These are phyloP conservation scores for Nephila pilipes DNA, from an alignment of 1,140 invertebrate species.

Conservation along the genomic window DNA sequence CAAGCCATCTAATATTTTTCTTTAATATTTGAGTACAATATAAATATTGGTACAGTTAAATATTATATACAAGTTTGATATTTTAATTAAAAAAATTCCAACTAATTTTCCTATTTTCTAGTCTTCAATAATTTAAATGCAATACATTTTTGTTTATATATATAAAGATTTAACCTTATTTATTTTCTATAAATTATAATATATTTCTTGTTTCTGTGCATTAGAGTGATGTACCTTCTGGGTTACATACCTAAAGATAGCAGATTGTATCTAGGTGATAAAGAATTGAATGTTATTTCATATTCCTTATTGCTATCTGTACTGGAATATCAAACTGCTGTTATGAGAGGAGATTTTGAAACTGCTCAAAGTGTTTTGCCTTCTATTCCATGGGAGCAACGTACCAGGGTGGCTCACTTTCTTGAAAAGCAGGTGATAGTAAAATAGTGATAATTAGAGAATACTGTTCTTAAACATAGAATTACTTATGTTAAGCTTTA, in stretches of 20 bases:
- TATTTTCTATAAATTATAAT: not conserved
- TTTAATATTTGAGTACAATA: too few relatives aligned
- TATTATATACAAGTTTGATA: too few relatives aligned
- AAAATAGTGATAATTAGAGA: not conserved
- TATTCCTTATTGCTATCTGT: constrained; percentile 92
- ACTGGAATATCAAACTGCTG: constrained; percentile 99
- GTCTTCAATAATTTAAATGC: too few relatives aligned
- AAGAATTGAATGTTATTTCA: constrained; percentile 97
- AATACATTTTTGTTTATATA: too few relatives aligned
- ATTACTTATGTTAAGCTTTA: not conserved
- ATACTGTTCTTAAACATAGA: not conserved
- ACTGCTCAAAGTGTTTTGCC: constrained; percentile 97
- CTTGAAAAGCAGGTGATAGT: constrained; percentile 95
- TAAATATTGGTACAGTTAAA: too few relatives aligned
- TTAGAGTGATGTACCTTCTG: constrained; percentile 90
- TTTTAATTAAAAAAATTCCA: too few relatives aligned
- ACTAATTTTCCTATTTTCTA: not conserved
- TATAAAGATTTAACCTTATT: too few relatives aligned
- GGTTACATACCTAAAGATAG: constrained; percentile 99
- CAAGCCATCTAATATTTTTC: too few relatives aligned
- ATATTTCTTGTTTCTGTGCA: not conserved
- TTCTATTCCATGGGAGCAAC: constrained; percentile 96
- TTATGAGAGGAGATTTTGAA: constrained; percentile 98
- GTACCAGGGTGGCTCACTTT: constrained; percentile 98
- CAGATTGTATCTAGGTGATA: constrained; percentile 97